Percentiles rank a stretch among this genome's conserved stretches.
Conservation (phyloP, 1,140 invertebrate genomes). For the Pachyrhynchus sulphureomaculatus region DNA sequence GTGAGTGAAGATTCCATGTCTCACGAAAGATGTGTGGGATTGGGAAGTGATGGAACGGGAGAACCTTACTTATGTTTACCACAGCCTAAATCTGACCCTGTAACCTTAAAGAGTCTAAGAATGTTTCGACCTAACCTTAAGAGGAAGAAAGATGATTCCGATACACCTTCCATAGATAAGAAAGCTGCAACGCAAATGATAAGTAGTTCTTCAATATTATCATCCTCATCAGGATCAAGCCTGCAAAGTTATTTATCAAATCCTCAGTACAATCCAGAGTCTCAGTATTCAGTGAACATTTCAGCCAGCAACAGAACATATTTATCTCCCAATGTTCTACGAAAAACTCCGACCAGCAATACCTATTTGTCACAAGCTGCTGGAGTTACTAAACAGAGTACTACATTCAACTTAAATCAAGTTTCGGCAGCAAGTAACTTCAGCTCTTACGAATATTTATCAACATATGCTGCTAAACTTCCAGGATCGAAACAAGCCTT, state of each 20-base stretch:
- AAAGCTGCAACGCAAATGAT: not conserved
- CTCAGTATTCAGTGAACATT: no score
- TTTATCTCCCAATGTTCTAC: not conserved
- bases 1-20: constrained; percentile 35
- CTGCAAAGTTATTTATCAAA: no score
- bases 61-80: constrained; percentile 25
- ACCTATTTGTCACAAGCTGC: not conserved
- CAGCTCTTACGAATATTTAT: not conserved
- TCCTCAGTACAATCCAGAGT: no score
- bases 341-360: not conserved
- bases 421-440: not conserved
- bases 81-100: constrained; percentile 54
- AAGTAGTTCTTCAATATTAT: no score
- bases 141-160: constrained; percentile 22
- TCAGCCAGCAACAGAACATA: not conserved
- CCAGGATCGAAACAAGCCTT: no score
- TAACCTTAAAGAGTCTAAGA: constrained; percentile 58
- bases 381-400: not conserved
- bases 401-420: not conserved
- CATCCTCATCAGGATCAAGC: no score
- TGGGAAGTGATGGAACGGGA: constrained; percentile 37
- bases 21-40: constrained; percentile 30
- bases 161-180: not conserved
- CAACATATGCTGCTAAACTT: no score
- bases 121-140: constrained; percentile 56